These are phyloP conservation scores for Mamestra configurata DNA, from an alignment of 1,140 invertebrate species.

Conservation along the genomic window DNA sequence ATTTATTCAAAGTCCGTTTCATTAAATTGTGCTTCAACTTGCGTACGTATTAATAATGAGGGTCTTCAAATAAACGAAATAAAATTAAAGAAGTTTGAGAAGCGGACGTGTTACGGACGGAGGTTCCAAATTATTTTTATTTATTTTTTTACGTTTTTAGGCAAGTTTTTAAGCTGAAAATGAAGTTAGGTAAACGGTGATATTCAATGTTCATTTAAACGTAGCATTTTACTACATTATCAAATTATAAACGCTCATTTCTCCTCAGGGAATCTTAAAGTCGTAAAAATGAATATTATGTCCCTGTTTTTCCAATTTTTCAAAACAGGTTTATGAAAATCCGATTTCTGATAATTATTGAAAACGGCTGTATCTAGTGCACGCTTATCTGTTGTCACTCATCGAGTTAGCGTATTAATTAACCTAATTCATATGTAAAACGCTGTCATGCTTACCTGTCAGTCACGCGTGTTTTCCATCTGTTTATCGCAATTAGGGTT, in stretches of 20 bases:
- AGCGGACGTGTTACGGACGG: not conserved
- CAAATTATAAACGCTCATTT: no score
- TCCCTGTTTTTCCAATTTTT: no score
- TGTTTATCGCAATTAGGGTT: constrained; percentile 22
- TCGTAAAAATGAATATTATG: no score
- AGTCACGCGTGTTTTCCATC: constrained; percentile 36
- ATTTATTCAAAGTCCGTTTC: constrained; percentile 17
- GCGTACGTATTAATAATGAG: constrained; percentile 1
- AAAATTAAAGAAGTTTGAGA: constrained; percentile 1
- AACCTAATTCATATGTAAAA: constrained; percentile 45
- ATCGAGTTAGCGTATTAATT: constrained; percentile 28
- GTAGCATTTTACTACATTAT: no score
- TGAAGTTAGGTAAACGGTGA: no score
- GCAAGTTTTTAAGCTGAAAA: not conserved
- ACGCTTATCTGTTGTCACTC: constrained; percentile 1
- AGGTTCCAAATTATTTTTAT: not conserved
- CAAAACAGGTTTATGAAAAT: no score
- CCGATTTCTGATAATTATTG: not conserved
- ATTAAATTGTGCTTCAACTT: constrained; percentile 7
- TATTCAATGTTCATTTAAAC: no score
- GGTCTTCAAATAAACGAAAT: not conserved
- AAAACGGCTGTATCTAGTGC: not conserved
- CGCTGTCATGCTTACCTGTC: constrained; percentile 30
- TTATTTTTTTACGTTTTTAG: not conserved
- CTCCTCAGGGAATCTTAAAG: no score